Evolutionary conservation across 2,888 invertebrate species (phyloP).

Genomic region (Nymphalis polychloros): DNA sequence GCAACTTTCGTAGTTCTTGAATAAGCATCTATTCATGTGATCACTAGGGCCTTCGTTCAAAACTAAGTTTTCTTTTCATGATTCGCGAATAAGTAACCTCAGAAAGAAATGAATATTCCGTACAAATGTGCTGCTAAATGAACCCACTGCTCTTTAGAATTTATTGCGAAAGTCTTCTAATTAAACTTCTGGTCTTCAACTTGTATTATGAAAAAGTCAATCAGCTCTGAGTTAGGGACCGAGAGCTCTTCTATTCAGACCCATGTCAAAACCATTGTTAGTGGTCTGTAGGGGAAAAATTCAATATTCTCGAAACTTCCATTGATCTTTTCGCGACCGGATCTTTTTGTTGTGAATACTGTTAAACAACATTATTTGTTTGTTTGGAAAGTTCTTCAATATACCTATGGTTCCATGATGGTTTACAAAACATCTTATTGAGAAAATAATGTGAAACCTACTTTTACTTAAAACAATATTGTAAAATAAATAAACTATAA

Average conservation of each 20-base stretch:
- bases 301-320: conserved; percentile 58
- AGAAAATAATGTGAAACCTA: background rate
- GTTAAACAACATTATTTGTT: conserved; percentile 12
- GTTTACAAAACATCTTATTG: background rate
- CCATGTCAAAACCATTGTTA: conserved; percentile 60
- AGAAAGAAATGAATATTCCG: conserved; percentile 31
- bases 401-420: conserved; percentile 17
- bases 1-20: background rate
- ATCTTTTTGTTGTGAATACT: conserved; percentile 45
- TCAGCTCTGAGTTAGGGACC: conserved; percentile 40
- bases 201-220: conserved; percentile 54
- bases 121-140: conserved; percentile 24
- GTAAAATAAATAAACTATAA: no score
- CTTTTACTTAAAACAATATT: background rate
- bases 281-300: conserved; percentile 55
- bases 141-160: conserved; percentile 38
- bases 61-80: conserved; percentile 13
- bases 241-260: conserved; percentile 37
- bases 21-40: background rate
- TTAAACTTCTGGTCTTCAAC: conserved; percentile 47
- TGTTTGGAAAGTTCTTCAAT: conserved; percentile 22
- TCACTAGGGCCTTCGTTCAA: conserved; percentile 14
- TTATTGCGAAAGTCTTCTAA: conserved; percentile 49
- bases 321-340: conserved; percentile 53
- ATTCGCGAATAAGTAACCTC: conserved; percentile 5